Percentiles rank a stretch among this genome's conserved stretches.
Conservation (phyloP, 2,113 vertebrate genomes). For the Aldabrachelys gigantea region DNA sequence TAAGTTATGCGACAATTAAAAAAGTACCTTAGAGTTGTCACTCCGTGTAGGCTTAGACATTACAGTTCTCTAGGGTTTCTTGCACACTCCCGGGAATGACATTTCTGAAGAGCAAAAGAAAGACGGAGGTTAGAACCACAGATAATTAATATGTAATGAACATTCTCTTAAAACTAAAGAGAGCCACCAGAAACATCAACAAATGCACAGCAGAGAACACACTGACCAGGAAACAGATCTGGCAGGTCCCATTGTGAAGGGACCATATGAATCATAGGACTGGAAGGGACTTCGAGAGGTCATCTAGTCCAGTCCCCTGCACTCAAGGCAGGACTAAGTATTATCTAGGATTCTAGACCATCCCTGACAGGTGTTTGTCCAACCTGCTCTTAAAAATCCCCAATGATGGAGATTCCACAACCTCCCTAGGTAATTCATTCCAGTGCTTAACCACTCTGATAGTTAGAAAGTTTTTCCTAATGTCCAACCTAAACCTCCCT, state of each 20-base stretch:
- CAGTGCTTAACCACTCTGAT: too few relatives aligned
- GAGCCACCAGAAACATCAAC: background rate
- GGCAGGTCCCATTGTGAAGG: background rate
- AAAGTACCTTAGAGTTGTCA: slow-evolving; percentile 71
- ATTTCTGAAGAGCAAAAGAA: slow-evolving; percentile 73
- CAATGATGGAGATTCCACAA: too few relatives aligned
- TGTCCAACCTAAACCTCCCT: too few relatives aligned
- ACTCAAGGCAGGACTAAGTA: too few relatives aligned
- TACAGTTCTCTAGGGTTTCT: slow-evolving; percentile 61
- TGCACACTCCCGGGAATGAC: slow-evolving; percentile 61
- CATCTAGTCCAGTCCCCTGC: too few relatives aligned
- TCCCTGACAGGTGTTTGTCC: too few relatives aligned
- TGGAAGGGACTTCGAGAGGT: too few relatives aligned
- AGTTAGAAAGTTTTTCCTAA: too few relatives aligned
- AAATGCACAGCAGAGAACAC: background rate
- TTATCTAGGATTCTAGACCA: too few relatives aligned
- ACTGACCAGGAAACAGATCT: background rate
- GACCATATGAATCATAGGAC: rapidly evolving
- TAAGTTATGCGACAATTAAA: background rate
- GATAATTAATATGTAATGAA: background rate
- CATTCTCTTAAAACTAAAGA: background rate
- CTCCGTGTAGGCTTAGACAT: slow-evolving; percentile 70
- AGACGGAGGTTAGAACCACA: slow-evolving; percentile 5
- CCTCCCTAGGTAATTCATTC: too few relatives aligned
- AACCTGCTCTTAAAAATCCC: too few relatives aligned